Percentiles rank a stretch among this genome's conserved stretches.
phyloP scores from a whole-genome alignment of 2,888 invertebrate species.

The Digitonthophagus gazella region DNA sequence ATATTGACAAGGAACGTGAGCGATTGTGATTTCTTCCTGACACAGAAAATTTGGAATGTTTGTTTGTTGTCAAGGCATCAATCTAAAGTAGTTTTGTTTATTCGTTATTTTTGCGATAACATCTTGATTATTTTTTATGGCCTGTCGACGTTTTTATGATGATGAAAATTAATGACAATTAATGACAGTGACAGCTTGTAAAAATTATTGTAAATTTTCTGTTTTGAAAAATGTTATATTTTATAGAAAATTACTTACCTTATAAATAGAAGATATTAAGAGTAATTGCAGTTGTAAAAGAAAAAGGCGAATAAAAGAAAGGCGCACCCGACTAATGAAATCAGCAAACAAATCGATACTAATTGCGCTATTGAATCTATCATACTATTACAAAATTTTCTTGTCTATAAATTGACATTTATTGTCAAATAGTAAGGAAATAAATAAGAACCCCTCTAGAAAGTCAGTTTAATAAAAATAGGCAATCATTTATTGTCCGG shows the following conservation, averaged over 20 bases:
- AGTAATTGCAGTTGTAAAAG: not conserved
- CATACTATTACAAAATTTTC: too few species aligned
- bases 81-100: not conserved
- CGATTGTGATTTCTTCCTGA: not conserved
- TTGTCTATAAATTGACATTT: too few species aligned
- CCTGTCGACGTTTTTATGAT: not conserved
- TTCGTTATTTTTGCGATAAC: not conserved
- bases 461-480: constrained; percentile 21
- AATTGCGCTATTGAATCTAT: not conserved
- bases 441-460: not conserved
- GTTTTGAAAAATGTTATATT: not conserved
- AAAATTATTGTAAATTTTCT: not conserved
- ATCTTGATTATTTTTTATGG: too few species aligned
- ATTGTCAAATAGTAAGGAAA: not conserved
- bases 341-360: not conserved
- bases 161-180: too few species aligned
- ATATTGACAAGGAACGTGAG: constrained; percentile 9
- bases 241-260: not conserved
- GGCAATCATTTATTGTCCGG: constrained; percentile 23
- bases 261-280: too few species aligned
- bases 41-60: constrained; percentile 12
- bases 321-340: not conserved
- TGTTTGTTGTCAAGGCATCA: not conserved
- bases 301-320: not conserved
- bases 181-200: not conserved